phyloP scores from a whole-genome alignment of 2,113 vertebrate genomes.

The Thryonomys swinderianus region DNA sequence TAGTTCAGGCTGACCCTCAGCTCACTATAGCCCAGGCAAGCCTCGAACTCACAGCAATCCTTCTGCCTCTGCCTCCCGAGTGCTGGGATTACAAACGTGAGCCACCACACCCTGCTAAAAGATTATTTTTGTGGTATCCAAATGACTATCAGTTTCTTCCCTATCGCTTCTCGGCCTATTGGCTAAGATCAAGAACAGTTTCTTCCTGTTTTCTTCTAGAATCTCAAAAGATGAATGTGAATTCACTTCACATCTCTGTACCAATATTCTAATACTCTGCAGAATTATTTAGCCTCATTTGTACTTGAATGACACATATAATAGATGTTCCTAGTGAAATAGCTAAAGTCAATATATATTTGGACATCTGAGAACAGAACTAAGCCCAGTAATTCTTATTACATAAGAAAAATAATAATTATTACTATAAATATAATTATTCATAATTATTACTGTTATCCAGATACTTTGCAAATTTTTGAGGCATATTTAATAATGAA shows the following conservation, averaged over 20 bases:
- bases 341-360: conserved; percentile 47
- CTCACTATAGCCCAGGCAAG: no score
- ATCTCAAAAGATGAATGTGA: background rate
- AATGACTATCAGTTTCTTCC: background rate
- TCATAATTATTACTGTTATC: background rate
- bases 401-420: no score
- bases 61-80: no score
- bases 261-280: background rate
- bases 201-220: conserved; percentile 35
- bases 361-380: conserved; percentile 55
- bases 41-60: no score
- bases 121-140: background rate
- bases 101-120: no score
- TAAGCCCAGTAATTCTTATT: conserved; percentile 23
- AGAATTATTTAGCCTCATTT: conserved; percentile 40
- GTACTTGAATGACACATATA: conserved; percentile 26
- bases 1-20: no score
- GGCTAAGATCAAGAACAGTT: no score
- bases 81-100: no score
- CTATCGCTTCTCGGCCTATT: no score
- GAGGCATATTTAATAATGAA: conserved; percentile 4
- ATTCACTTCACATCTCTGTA: conserved; percentile 1
- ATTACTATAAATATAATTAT: no score
- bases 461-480: conserved; percentile 14
- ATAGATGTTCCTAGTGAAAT: conserved; percentile 28